Conservation (phyloP, 2,888 invertebrate species). For the Anarsia innoxiella region DNA sequence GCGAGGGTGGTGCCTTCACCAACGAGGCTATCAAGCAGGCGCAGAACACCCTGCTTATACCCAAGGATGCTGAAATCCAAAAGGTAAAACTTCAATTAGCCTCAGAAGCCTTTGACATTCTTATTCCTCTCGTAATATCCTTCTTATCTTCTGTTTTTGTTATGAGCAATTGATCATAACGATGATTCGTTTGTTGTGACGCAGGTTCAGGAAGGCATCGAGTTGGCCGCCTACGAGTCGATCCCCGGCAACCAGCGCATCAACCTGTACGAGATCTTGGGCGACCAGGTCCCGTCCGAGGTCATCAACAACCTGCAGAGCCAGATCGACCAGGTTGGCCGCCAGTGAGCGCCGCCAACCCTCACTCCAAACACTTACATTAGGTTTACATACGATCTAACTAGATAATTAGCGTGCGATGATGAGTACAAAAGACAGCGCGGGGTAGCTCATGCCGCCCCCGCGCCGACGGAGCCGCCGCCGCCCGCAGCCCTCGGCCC, state of each 20-base stretch:
- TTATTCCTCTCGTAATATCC: too few relatives aligned
- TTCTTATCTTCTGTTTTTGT: too few relatives aligned
- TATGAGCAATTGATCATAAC: neutral
- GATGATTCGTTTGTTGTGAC: neutral
- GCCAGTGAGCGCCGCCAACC: conserved; percentile 48
- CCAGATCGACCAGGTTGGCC: conserved; percentile 89
- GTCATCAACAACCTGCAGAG: conserved; percentile 91
- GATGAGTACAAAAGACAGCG: neutral
- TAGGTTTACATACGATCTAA: too few relatives aligned
- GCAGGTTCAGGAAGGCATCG: conserved; percentile 88
- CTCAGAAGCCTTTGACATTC: too few relatives aligned
- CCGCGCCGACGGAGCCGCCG: neutral
- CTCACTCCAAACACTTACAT: neutral
- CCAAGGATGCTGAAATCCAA: conserved; percentile 90
- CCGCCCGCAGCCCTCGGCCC: neutral
- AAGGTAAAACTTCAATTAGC: conserved; percentile 65
- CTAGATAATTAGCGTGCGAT: too few relatives aligned
- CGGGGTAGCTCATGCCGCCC: neutral
- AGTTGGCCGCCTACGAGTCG: conserved; percentile 89
- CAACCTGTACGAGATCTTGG: conserved; percentile 88
- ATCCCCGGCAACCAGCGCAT: conserved; percentile 90
- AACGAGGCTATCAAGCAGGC: conserved; percentile 92
- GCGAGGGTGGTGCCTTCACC: conserved; percentile 88
- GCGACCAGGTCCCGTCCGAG: conserved; percentile 89
- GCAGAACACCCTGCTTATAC: conserved; percentile 88